Conservation (phyloP, 2,113 vertebrate genomes). For the Axis porcinus region DNA sequence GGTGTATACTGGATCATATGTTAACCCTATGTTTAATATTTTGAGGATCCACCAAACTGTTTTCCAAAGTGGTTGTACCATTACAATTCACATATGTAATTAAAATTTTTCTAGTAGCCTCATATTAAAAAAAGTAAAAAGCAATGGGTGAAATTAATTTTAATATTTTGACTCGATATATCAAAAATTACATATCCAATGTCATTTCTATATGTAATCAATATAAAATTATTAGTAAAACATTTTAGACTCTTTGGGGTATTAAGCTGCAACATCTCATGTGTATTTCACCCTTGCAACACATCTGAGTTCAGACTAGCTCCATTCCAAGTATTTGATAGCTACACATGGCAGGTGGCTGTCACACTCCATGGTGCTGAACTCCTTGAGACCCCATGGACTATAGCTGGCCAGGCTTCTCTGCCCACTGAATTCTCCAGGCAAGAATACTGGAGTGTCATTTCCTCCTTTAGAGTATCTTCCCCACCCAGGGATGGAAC, state of each 20-base stretch:
- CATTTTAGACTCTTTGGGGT: neutral
- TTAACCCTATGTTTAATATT: neutral
- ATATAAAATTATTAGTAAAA: neutral
- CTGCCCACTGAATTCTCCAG: neutral
- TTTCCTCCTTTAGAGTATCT: neutral
- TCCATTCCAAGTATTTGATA: neutral
- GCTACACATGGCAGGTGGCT: neutral
- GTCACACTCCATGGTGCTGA: rapidly evolving
- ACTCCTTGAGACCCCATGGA: neutral
- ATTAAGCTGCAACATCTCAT: neutral
- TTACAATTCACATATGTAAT: neutral
- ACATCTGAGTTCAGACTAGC: neutral
- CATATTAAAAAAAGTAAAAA: neutral
- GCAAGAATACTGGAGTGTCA: neutral
- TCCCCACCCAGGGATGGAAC: neutral
- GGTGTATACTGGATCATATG: neutral
- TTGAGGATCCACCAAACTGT: neutral
- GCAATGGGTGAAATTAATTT: neutral
- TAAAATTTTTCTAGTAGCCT: neutral
- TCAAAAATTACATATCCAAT: neutral
- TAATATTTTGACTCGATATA: neutral
- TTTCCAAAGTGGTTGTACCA: neutral
- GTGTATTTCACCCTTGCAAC: neutral
- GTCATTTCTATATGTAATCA: neutral
- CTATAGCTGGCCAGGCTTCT: neutral